A percentile compares a stretch with the other conserved stretches of the same genome.
phyloP scores from a whole-genome alignment of 1,140 invertebrate genomes.

The Capitella teleta region DNA sequence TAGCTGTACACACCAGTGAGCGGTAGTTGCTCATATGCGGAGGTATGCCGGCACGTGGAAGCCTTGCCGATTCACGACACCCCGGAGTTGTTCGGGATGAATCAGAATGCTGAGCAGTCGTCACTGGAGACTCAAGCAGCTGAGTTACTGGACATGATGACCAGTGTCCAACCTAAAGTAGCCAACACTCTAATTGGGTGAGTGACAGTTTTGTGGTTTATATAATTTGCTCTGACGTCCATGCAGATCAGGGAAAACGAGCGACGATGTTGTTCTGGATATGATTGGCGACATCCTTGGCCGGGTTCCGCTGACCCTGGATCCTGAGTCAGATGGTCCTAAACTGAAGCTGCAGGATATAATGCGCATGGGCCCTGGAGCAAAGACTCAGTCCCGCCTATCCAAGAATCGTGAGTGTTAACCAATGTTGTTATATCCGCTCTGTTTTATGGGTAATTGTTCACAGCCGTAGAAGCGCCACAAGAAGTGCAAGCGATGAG shows the following conservation, averaged over 20 bases:
- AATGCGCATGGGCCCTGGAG: too few species aligned
- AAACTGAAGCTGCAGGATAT: too few species aligned
- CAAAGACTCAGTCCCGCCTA: too few species aligned
- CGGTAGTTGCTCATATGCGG: background rate
- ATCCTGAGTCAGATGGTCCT: too few species aligned
- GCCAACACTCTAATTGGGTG: constrained; percentile 8
- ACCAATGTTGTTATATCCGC: too few species aligned
- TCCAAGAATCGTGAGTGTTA: too few species aligned
- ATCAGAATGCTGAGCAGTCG: constrained; percentile 74
- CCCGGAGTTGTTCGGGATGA: constrained; percentile 81
- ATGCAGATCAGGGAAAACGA: background rate
- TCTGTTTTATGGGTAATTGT: too few species aligned
- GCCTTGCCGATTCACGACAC: constrained; percentile 63
- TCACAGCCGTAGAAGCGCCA: too few species aligned
- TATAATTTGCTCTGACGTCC: background rate
- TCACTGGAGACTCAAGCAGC: constrained; percentile 49
- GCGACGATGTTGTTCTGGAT: background rate
- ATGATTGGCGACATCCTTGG: background rate
- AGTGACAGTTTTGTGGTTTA: background rate
- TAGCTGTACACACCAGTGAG: background rate
- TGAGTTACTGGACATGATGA: constrained; percentile 31
- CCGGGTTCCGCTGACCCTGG: too few species aligned
- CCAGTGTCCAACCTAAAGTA: constrained; percentile 33
- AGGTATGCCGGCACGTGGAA: constrained; percentile 53
- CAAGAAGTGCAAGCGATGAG: background rate